These are phyloP conservation scores for Sycophila texana DNA, from an alignment of 2,888 invertebrate genomes.

Conservation along the genomic window DNA sequence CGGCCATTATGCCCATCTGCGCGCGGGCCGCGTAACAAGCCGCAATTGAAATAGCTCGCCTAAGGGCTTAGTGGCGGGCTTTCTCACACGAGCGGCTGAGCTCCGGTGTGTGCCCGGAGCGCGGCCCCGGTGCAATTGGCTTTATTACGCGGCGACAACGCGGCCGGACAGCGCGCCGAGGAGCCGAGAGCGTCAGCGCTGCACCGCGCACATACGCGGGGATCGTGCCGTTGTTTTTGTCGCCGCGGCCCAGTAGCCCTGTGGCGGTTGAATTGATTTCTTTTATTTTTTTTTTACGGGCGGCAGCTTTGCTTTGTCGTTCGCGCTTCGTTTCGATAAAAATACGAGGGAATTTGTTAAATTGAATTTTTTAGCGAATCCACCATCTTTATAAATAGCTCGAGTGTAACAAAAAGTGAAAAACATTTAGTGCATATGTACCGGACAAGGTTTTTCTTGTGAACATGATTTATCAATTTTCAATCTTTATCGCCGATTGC, in stretches of 20 bases:
- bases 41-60: constrained; percentile 74
- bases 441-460: too few species aligned
- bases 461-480: too few species aligned
- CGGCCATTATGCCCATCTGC: constrained; percentile 73
- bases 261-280: neutral
- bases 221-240: constrained; percentile 3
- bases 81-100: constrained; percentile 53
- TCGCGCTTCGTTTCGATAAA: too few species aligned
- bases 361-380: too few species aligned
- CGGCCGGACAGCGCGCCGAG: neutral
- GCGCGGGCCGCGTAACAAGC: constrained; percentile 69
- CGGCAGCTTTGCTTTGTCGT: too few species aligned
- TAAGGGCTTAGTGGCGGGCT: neutral
- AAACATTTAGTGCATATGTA: too few species aligned
- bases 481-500: too few species aligned
- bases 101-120: constrained; percentile 67
- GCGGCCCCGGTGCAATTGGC: constrained; percentile 66
- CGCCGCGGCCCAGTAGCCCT: neutral
- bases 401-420: too few species aligned
- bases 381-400: too few species aligned
- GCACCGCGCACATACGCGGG: too few species aligned
- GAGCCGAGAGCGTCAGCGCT: neutral
- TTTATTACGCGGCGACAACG: constrained; percentile 65
- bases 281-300: neutral
- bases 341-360: too few species aligned